Base-by-base conservation (phyloP, 2,797 vertebrate genomes). In the Melopsittacus undulatus region DNA sequence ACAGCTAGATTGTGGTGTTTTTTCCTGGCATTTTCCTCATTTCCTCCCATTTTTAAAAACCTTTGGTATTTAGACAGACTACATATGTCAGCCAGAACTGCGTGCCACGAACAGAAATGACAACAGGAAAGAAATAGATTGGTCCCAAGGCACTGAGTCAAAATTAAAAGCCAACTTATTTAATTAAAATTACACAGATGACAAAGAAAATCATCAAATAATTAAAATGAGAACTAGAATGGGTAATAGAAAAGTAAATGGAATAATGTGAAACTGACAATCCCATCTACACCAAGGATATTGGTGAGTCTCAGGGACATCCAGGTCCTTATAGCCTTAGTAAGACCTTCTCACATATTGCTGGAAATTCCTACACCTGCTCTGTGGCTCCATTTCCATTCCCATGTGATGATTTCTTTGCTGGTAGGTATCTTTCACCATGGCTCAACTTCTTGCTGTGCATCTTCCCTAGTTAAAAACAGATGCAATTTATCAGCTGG, bases 21-120 rank as follows among this genome's bases (percentile, higher is more conserved):
- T 49, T 38, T 49, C 46, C 30, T 85, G 82, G 78, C 48, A 89
- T 96, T 88, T 96, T 78, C 22, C 32, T 90, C 17, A 0, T 87
- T 90, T 95, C 21, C 11, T 90, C 56, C 26, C 24, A 66, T 72
- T 94, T 87, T 81, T 5, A 59, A 73, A 89, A 92, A 80, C 19
- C 87, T 84, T 83, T 94, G 84, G 63, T 92, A 95, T 93, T 95
- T 91, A 92, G 54, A 86, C 63, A 86, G 76, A 66, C 46, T 73
- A 75, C 30, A 38, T 89, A 85, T 88, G 84, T 93, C 82, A 96
- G 62, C 69, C 76, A 91, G 45, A 93, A 49, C 67, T 92, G 64
- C 78, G 51, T 86, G 70, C 83, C 85, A 89, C 7, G 69, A 63
- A 76, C 59, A 92, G 59, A 95, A 95, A 88, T 76, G 59, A 91